Conservation (phyloP, 2,797 vertebrate species). For the Lacerta agilis region DNA sequence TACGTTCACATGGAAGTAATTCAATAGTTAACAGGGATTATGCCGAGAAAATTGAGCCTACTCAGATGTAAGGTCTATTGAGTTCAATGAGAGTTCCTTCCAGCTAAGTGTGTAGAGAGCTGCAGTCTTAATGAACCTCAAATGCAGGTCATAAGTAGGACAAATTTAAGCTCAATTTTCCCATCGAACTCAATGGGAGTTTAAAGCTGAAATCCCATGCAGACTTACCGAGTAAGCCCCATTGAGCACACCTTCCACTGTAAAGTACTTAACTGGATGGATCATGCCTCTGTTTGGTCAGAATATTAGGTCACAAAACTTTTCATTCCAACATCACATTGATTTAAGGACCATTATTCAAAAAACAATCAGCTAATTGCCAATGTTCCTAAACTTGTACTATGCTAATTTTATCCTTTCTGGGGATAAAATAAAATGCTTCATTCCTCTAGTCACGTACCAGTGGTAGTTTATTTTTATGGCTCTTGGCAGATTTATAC, state of each 20-base stretch:
- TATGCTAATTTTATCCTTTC: background rate
- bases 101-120: background rate
- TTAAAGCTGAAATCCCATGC: background rate
- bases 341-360: background rate
- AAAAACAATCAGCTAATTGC: slow-evolving; percentile 3
- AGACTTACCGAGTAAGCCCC: background rate
- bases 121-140: background rate
- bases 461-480: background rate
- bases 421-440: background rate
- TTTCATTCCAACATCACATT: background rate
- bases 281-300: background rate
- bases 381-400: background rate
- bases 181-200: background rate
- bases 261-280: background rate
- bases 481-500: background rate
- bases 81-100: background rate
- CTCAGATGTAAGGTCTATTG: background rate
- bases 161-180: background rate
- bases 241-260: background rate
- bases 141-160: background rate
- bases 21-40: no score
- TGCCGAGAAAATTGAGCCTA: background rate
- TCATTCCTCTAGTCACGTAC: background rate
- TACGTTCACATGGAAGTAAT: background rate
- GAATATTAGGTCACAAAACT: background rate